Conservation (phyloP, 2,113 vertebrate genomes). For the Balaeniceps rex region DNA sequence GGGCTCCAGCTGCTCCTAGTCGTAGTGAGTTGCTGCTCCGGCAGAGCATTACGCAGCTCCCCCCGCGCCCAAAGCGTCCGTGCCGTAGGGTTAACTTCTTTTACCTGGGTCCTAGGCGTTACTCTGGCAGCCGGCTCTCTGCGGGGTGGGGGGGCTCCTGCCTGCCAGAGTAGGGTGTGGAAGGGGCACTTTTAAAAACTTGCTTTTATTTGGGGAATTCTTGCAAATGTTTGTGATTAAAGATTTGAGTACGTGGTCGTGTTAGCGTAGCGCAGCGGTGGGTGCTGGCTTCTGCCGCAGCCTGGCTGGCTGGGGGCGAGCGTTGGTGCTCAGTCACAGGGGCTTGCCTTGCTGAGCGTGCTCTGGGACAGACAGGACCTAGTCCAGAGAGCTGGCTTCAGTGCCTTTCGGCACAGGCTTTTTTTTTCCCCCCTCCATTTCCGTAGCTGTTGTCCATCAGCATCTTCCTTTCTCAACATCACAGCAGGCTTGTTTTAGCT, state of each 20-base stretch:
- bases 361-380: background rate
- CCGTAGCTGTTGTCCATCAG: background rate
- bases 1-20: rapidly evolving
- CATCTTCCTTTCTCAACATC: background rate
- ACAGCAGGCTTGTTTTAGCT: background rate
- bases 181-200: background rate
- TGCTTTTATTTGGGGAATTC: background rate
- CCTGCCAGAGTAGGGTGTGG: background rate
- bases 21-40: rapidly evolving
- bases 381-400: rapidly evolving
- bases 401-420: rapidly evolving
- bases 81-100: background rate
- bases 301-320: background rate
- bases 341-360: background rate
- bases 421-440: background rate
- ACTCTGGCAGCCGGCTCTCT: background rate
- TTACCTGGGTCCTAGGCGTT: background rate
- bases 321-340: rapidly evolving
- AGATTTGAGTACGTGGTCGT: background rate
- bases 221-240: background rate
- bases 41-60: rapidly evolving
- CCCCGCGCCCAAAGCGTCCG: rapidly evolving
- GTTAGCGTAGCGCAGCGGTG: background rate
- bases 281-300: background rate
- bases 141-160: background rate